Evolutionary conservation across 2,888 invertebrate genomes (phyloP).

Genomic region (Quadroppia sp.): DNA sequence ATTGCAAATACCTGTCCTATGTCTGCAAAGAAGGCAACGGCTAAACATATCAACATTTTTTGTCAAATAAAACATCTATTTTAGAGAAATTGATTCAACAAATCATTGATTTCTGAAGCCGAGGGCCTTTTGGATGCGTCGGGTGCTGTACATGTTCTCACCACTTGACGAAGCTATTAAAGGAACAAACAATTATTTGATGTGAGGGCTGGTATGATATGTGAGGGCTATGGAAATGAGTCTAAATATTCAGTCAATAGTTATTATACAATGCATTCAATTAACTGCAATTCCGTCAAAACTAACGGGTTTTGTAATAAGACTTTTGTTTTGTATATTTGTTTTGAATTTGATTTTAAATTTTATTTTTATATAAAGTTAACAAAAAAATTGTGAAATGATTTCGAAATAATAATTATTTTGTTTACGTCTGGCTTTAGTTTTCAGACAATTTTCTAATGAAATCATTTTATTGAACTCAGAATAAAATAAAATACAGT

Average conservation of each 20-base stretch:
- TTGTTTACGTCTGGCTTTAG: too few species aligned
- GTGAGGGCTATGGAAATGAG: too few species aligned
- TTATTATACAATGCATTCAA: too few species aligned
- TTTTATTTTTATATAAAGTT: too few species aligned
- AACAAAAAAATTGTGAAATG: not conserved
- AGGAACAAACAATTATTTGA: not conserved
- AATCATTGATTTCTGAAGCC: slow-evolving; percentile 29
- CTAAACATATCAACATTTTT: slow-evolving; percentile 20
- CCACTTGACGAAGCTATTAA: slow-evolving; percentile 30
- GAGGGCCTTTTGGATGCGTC: slow-evolving; percentile 35
- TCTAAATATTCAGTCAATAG: too few species aligned
- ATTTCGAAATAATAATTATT: too few species aligned
- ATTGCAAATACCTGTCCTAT: not conserved
- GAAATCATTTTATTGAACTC: too few species aligned
- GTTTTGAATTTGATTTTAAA: too few species aligned
- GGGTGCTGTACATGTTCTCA: slow-evolving; percentile 37
- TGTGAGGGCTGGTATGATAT: too few species aligned
- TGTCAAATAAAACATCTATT: not conserved
- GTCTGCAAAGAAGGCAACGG: not conserved
- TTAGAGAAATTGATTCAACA: slow-evolving; percentile 20
- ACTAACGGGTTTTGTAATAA: not conserved
- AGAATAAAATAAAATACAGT: too few species aligned
- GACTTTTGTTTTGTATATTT: not conserved
- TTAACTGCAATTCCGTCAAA: too few species aligned
- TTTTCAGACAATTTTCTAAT: too few species aligned